Base-by-base conservation (phyloP, 2,797 vertebrate genomes). In the Lithobates sylvaticus region DNA sequence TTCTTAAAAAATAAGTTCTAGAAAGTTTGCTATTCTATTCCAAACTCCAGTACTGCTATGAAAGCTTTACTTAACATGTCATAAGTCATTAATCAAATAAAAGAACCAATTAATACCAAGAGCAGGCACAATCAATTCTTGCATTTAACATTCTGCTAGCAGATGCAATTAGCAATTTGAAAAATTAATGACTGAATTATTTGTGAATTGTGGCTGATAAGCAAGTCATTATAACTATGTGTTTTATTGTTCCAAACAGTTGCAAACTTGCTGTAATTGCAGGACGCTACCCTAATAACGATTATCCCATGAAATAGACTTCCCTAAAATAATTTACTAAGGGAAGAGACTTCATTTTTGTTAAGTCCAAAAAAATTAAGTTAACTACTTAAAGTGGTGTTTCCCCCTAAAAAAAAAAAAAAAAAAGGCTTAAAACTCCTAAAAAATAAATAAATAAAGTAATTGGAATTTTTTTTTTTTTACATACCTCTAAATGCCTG, bases 161-260 rank as follows among this genome's bases (percentile, higher is more conserved):
- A 75, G 23, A 75, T 26, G 72, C 72, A 75, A 75, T 75, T 75
- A 75, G 42, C 50, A 58, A 58, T 58, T 58, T 21, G 50, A 58
- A 58, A 58, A 58, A 58, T 47, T 0, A 15, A 47, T 58, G 50
- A 58, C 18, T 58, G 50, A 58, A 21, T 18, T 58, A 58, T 58
- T 75, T 44, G 23, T 50, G 72, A 75, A 75, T 29, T 75, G 26
- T 50, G 8, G 50, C 42, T 75, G 42, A 75, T 75, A 15, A 75
- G 42, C 15, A 75, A 26, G 42, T 50, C 29, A 42, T 74, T 74
- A 26, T 75, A 15, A 44, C 9, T 26, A 10, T 44, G 3, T 75
- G 3, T 12, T 8, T 26, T 44, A 26, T 26, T 44, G 15, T 27
- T 34, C 18, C 27, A 12, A n/a, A 75, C 50, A 16, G 72, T 71